Percentiles rank a stretch among this genome's conserved stretches.
Evolutionary conservation across 2,113 vertebrate genomes (phyloP).

Genomic region (Willisornis vidua): DNA sequence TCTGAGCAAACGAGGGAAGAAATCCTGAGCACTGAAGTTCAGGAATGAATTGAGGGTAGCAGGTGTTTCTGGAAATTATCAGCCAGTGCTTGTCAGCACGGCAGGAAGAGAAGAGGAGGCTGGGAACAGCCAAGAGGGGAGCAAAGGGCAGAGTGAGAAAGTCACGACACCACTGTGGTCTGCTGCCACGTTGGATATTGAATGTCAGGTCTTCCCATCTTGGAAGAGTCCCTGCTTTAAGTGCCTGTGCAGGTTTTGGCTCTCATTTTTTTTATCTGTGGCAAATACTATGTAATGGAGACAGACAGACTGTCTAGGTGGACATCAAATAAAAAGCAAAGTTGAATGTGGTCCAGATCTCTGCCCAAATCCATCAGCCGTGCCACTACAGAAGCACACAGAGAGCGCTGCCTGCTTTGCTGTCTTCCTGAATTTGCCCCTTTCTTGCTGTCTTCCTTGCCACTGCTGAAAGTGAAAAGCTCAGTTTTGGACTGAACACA

Average conservation of each 20-base stretch:
- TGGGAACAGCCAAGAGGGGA: background rate
- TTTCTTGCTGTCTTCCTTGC: background rate
- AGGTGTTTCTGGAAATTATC: background rate
- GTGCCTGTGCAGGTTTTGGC: background rate
- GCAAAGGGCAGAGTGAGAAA: background rate
- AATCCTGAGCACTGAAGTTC: background rate
- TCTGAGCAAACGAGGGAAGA: background rate
- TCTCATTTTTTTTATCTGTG: background rate
- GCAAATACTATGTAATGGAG: background rate
- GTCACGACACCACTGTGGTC: fast-evolving
- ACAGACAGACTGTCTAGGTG: background rate
- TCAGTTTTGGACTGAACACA: background rate
- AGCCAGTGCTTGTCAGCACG: fast-evolving
- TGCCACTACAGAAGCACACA: background rate
- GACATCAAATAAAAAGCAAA: background rate
- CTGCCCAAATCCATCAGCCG: background rate
- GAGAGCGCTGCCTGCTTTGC: background rate
- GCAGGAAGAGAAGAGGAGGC: background rate
- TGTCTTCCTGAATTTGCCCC: background rate
- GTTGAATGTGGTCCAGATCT: background rate
- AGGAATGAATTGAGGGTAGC: background rate
- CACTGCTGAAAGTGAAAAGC: background rate
- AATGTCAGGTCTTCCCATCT: background rate
- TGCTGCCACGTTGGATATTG: background rate
- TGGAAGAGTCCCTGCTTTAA: background rate